phyloP scores from a whole-genome alignment of 2,113 vertebrate genomes.

The Ardeotis arabs region DNA sequence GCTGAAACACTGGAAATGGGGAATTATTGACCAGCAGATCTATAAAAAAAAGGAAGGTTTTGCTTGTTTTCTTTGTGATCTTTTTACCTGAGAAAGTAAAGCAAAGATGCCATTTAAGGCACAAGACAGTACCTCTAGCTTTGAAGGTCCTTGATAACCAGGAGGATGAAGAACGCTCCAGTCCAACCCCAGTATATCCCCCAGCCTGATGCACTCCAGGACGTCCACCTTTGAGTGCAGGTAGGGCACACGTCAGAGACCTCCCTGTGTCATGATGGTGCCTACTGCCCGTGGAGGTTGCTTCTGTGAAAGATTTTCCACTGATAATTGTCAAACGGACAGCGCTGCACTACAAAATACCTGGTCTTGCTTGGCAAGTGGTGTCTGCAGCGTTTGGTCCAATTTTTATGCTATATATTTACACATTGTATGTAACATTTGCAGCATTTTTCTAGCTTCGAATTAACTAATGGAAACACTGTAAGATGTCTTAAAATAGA shows the following conservation, averaged over 20 bases:
- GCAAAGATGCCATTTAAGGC: not conserved
- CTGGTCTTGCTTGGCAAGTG: not conserved
- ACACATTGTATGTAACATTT: not conserved
- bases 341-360: not conserved
- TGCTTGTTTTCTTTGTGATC: not conserved
- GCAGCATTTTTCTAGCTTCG: not conserved
- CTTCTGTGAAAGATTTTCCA: not conserved
- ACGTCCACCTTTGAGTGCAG: not conserved
- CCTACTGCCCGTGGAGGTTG: not conserved
- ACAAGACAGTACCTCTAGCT: not conserved
- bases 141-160: not conserved
- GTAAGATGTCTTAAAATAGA: not conserved
- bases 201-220: fast-evolving
- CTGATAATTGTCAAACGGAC: not conserved
- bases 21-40: not conserved
- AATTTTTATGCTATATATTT: not conserved
- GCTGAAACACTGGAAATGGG: not conserved
- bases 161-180: not conserved
- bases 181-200: fast-evolving
- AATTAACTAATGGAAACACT: not conserved
- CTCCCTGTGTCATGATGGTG: not conserved
- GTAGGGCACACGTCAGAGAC: fast-evolving
- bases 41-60: not conserved
- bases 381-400: not conserved
- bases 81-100: not conserved